Conservation (phyloP, 2,797 vertebrate genomes). For the Characodon lateralis region DNA sequence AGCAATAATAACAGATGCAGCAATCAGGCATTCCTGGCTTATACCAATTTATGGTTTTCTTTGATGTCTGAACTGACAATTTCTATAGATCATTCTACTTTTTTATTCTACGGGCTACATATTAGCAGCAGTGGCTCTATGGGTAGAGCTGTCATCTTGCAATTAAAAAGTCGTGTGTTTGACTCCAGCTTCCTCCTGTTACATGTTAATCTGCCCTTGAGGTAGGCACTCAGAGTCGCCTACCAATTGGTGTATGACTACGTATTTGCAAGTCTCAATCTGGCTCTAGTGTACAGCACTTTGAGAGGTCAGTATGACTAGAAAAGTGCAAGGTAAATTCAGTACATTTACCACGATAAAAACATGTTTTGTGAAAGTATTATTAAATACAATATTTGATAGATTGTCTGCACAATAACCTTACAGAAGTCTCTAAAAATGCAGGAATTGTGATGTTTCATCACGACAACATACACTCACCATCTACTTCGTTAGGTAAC, state of each 20-base stretch:
- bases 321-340: not conserved
- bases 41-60: too few relatives aligned
- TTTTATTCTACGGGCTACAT: not conserved
- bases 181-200: too few relatives aligned
- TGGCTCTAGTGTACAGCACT: not conserved
- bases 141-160: not conserved
- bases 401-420: not conserved
- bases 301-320: not conserved
- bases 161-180: not conserved
- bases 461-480: not conserved
- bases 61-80: not conserved
- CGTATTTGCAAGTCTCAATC: not conserved
- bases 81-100: not conserved
- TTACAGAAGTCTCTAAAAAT: not conserved
- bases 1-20: too few relatives aligned
- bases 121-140: not conserved
- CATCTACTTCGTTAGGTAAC: not conserved
- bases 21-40: too few relatives aligned
- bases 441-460: not conserved
- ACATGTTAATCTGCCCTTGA: not conserved
- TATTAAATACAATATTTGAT: not conserved
- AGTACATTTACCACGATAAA: not conserved
- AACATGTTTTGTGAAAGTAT: not conserved
- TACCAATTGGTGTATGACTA: not conserved
- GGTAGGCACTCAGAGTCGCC: not conserved